Evolutionary conservation across 2,113 vertebrate species (phyloP), one percentile per base, ranked within the genome.

Genomic region (Istiophorus platypterus): DNA sequence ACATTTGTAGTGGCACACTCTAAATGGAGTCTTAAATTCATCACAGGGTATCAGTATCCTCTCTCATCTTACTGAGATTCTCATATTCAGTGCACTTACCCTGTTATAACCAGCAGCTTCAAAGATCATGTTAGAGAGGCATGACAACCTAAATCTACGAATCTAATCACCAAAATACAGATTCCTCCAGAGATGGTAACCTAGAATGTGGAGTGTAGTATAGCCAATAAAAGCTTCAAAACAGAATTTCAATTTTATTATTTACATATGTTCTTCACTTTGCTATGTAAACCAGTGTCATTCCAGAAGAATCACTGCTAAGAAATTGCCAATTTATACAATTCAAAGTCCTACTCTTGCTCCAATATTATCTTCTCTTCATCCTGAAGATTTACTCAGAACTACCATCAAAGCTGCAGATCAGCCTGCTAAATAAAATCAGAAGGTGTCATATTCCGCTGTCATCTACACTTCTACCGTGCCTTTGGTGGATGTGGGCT

Each of bases 311-410:
- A 72, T 31, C 58, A 67, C 51, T 29, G 66, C 70, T 72, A 56
- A 85, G 57, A 81, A 89, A 88, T 81, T 72, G 70, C 66, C 76
- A 81, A 76, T 90, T 81, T 85, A 75, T 45, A 65, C 82, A 84
- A 75, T 81, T 83, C 31, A 67, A 57, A 63, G 37, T 64, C 72
- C 57, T 11, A 68, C 27, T 78, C 62, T 58, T 9, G 8, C 37
- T 42, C 26, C 5, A 22, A 41, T 47, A 8, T 71, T 29, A 42
- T 57, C 47, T 29, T 67, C 37, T 52, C 18, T 29, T 41, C 9
- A 15, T 72, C 8, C 31, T 74, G 29, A 45, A 34, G 47, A 41
- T 58, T 59, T 10, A n/a, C 34, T 45, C 37, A 71, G 7, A 67
- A 24, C 56, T 52, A 57, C 56, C 18, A 22, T 12, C 45, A 27